A percentile compares a stretch with the other conserved stretches of the same genome.
Conservation (phyloP, 1,140 invertebrate genomes). For the Sinonovacula constricta region DNA sequence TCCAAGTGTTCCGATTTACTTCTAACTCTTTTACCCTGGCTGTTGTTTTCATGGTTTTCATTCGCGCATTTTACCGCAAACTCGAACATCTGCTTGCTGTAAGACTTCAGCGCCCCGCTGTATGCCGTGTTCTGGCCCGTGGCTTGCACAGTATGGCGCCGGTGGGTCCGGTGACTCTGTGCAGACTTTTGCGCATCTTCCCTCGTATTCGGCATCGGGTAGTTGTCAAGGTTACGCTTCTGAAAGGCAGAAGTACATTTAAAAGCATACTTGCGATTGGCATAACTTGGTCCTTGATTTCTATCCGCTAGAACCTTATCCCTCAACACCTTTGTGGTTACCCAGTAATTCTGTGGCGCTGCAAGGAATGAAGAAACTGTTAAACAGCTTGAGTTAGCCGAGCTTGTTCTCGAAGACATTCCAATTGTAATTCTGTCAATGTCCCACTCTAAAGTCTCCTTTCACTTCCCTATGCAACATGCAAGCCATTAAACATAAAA, state of each 20-base stretch:
- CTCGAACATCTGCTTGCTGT: constrained; percentile 44
- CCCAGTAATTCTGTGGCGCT: constrained; percentile 34
- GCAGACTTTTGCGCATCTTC: constrained; percentile 31
- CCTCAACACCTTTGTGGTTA: constrained; percentile 34
- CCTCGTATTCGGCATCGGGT: constrained; percentile 28
- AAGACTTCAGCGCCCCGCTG: constrained; percentile 24
- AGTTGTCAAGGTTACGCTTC: constrained; percentile 42
- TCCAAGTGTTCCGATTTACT: too few species aligned
- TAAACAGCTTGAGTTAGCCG: too few species aligned
- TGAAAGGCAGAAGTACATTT: constrained; percentile 33
- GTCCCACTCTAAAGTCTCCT: too few species aligned
- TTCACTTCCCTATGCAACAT: too few species aligned
- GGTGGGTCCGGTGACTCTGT: neutral
- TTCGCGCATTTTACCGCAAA: constrained; percentile 16
- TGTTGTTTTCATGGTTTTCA: neutral
- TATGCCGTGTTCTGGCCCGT: neutral
- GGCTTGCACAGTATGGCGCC: neutral
- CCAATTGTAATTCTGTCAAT: too few species aligned
- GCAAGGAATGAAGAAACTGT: too few species aligned
- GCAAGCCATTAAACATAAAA: too few species aligned
- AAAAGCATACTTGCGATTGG: neutral
- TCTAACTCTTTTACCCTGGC: neutral
- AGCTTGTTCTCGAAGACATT: too few species aligned
- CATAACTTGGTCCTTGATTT: neutral
- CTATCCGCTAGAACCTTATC: constrained; percentile 9